A percentile compares a stretch with the other conserved stretches of the same genome.
Conservation (phyloP, 2,797 vertebrate genomes). For the Leptodactylus fallax region DNA sequence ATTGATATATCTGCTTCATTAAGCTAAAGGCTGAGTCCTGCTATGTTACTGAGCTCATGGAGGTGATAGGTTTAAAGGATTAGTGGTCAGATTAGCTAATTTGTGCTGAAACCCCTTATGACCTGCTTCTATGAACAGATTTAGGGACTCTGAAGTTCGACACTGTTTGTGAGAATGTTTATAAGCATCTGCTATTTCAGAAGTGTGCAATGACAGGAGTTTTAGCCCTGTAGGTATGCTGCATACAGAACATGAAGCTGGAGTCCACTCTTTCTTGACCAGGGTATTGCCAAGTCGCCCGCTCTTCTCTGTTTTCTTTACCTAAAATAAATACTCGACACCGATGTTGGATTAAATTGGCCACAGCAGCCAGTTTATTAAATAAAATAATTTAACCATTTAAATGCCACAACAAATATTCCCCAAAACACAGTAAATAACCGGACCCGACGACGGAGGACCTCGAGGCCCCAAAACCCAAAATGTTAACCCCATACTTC, state of each 20-base stretch:
- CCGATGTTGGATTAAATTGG: too few species aligned
- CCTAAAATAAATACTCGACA: too few species aligned
- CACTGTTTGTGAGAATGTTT: not conserved
- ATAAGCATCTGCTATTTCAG: not conserved
- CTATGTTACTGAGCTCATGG: slow-evolving; percentile 25
- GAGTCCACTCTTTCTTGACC: not conserved
- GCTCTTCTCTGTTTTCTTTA: too few species aligned
- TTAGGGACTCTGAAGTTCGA: not conserved
- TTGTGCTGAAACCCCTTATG: not conserved
- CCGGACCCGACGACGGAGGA: too few species aligned
- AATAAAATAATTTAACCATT: too few species aligned
- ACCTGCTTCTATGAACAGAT: not conserved
- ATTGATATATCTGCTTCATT: not conserved
- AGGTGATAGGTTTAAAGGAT: slow-evolving; percentile 32
- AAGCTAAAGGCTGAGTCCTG: not conserved
- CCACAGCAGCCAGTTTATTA: too few species aligned
- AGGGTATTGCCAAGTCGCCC: too few species aligned
- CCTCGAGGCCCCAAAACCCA: too few species aligned
- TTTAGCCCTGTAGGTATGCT: not conserved
- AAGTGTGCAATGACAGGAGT: not conserved
- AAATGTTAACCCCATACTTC: too few species aligned
- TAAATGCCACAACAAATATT: too few species aligned
- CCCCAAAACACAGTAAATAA: too few species aligned
- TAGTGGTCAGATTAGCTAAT: slow-evolving; percentile 27
- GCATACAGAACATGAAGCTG: not conserved